These are phyloP conservation scores for Holotrichia oblita DNA, from an alignment of 1,140 invertebrate genomes.

Conservation along the genomic window DNA sequence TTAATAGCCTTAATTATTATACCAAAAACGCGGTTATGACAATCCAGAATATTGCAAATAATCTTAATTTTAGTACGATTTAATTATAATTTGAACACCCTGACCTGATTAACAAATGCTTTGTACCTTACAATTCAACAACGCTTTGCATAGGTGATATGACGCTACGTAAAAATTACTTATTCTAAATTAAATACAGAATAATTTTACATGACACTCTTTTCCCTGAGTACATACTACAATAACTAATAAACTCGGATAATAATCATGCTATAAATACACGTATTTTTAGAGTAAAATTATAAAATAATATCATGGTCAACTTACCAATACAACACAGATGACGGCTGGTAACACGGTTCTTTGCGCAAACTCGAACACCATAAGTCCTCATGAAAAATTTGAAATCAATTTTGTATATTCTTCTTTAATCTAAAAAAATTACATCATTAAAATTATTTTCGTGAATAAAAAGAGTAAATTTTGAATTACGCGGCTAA, in stretches of 20 bases:
- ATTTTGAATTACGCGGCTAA: neutral
- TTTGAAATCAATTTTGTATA: conserved; percentile 25
- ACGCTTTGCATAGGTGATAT: conserved; percentile 44
- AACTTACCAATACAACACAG: conserved; percentile 59
- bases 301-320: conserved; percentile 49
- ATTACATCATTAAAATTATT: neutral
- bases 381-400: conserved; percentile 22
- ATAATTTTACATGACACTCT: conserved; percentile 55
- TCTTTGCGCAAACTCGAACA: conserved; percentile 44
- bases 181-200: conserved; percentile 57
- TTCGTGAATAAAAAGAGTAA: neutral
- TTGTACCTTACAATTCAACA: conserved; percentile 40
- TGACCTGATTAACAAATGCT: conserved; percentile 46
- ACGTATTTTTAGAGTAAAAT: conserved; percentile 53
- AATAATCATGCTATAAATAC: conserved; percentile 51
- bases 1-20: neutral
- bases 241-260: conserved; percentile 41
- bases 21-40: neutral
- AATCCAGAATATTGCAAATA: neutral
- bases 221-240: conserved; percentile 45
- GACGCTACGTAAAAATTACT: conserved; percentile 54
- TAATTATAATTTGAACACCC: conserved; percentile 38
- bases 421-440: neutral
- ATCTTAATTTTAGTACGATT: neutral
- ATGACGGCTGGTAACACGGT: conserved; percentile 57